These are phyloP conservation scores for Carollia perspicillata DNA, from an alignment of 2,113 vertebrate species.

Conservation along the genomic window DNA sequence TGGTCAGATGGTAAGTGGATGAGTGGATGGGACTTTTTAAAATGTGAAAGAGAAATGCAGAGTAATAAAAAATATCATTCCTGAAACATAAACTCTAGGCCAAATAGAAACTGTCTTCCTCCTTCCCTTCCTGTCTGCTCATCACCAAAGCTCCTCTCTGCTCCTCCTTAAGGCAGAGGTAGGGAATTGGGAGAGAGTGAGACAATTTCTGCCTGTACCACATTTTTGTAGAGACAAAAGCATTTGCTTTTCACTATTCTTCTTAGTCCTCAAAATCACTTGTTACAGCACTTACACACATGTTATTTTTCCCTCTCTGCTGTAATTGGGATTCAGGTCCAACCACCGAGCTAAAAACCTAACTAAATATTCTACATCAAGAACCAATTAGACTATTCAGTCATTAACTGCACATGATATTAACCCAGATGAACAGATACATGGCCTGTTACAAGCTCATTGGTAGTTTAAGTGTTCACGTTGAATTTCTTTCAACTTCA, in stretches of 20 bases:
- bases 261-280: conserved; percentile 31
- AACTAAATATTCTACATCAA: conserved; percentile 5
- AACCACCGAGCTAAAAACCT: conserved; percentile 28
- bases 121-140: neutral
- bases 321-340: conserved; percentile 43
- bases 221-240: conserved; percentile 1
- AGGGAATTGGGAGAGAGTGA: neutral
- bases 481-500: conserved; percentile 33
- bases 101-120: neutral
- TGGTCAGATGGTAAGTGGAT: neutral
- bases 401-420: conserved; percentile 52
- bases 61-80: conserved; percentile 20
- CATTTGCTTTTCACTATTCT: neutral
- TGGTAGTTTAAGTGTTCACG: conserved; percentile 6
- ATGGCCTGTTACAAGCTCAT: conserved; percentile 32
- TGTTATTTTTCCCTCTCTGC: conserved; percentile 30
- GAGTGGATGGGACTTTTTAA: neutral
- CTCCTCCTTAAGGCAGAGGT: neutral
- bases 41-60: neutral
- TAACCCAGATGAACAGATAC: conserved; percentile 37
- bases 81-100: neutral
- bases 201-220: neutral
- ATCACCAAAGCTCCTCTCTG: neutral
- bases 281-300: conserved; percentile 1
- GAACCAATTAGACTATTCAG: conserved; percentile 38